Percentiles rank a stretch among this genome's conserved stretches.
phyloP scores from a whole-genome alignment of 2,888 invertebrate genomes.

The Allophyes oxyacanthae region DNA sequence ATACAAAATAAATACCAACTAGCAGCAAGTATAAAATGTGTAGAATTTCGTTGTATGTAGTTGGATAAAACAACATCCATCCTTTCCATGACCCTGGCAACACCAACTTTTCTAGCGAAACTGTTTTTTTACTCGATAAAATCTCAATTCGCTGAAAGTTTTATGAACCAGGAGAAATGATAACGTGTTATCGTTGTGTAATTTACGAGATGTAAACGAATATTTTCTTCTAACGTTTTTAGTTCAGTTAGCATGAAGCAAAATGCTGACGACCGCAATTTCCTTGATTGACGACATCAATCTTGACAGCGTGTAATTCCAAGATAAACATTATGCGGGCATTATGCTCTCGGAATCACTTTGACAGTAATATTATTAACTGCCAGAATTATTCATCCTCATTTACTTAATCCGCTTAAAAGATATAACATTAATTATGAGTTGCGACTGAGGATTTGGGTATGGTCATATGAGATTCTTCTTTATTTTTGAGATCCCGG shows the following conservation, averaged over 20 bases:
- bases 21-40: no score
- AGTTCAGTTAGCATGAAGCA: slow-evolving; percentile 42
- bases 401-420: background rate
- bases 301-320: slow-evolving; percentile 32
- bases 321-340: slow-evolving; percentile 29
- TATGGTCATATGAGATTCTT: no score
- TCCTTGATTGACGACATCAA: slow-evolving; percentile 51
- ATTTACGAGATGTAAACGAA: slow-evolving; percentile 11
- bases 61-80: no score
- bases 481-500: no score
- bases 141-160: slow-evolving; percentile 9
- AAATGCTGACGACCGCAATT: slow-evolving; percentile 47
- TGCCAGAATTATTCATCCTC: background rate
- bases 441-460: no score
- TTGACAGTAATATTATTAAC: slow-evolving; percentile 35
- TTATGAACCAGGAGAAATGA: slow-evolving; percentile 10
- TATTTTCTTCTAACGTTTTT: slow-evolving; percentile 30
- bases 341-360: slow-evolving; percentile 27
- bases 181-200: slow-evolving; percentile 5
- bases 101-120: slow-evolving; percentile 19
- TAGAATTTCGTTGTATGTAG: no score
- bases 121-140: slow-evolving; percentile 13
- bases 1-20: no score
- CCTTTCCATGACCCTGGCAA: no score
- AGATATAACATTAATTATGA: background rate